Base-by-base conservation (phyloP, 1,140 invertebrate genomes). In the Drosophila bocqueti region DNA sequence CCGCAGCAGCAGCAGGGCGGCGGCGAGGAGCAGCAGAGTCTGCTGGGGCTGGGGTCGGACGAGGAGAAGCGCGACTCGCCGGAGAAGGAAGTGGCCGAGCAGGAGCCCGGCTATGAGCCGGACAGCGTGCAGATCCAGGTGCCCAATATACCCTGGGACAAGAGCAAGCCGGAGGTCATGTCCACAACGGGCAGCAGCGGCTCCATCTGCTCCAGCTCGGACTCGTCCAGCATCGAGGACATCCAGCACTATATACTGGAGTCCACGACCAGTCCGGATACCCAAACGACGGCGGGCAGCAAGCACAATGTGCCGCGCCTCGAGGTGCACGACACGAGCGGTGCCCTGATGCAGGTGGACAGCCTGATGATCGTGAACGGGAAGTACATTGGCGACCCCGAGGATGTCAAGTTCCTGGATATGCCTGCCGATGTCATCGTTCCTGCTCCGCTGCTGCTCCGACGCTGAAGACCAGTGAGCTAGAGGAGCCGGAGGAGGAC, bases 311-410 rank as follows among this genome's bases (percentile, higher is more conserved):
- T 95, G 7, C 95, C 95, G 0, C 93, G 95, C 64, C 92, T 96
- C 1, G 95, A 96, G 93, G 94, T 96, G 3, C 95, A 95, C 81
- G 94, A 96, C 66, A 95, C 95, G 71, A 94, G 94, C 66, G 95
- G 95, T 4, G 95, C 95, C 45, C 76, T 95, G 1, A 95, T 96
- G 93, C 94, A 95, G 72, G 93, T 95, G 34, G 94, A 95, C 74
- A 94, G 94, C 76, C 79, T 95, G 13, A 94, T 94, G 93, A 93
- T 95, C 60, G 85, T 93, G 3, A 91, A 93, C 68, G 93, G 93
- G 2, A 85, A 93, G 63, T 93, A 93, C 65, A 91, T 93, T 40
- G 93, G 93, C 16, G 92, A 93, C 76, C 92, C 87, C 0, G 92
- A 93, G 38, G 92, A 93, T 84, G 79, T 93, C 15, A 93, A 93